Conservation (phyloP, 1,140 invertebrate species). For the Camponotus floridanus region DNA sequence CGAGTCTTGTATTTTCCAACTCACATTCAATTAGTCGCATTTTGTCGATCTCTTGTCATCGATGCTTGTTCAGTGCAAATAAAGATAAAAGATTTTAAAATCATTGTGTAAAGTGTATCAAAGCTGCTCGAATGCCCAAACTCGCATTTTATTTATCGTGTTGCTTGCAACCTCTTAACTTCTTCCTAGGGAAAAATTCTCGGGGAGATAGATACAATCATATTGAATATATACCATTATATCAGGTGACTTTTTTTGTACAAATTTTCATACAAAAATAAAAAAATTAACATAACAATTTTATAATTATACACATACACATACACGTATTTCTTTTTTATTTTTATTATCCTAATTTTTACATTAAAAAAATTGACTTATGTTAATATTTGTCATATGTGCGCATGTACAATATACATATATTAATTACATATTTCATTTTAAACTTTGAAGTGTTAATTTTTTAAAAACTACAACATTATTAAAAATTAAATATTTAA, state of each 20-base stretch:
- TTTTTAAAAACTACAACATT: background rate
- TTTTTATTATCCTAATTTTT: background rate
- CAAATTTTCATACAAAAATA: slow-evolving; percentile 11
- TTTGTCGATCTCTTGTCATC: slow-evolving; percentile 32
- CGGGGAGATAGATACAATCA: slow-evolving; percentile 77
- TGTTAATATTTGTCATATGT: too few relatives aligned
- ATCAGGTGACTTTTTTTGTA: slow-evolving; percentile 74
- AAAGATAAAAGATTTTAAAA: background rate
- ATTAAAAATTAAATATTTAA: background rate
- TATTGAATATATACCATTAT: slow-evolving; percentile 78
- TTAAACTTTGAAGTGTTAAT: background rate
- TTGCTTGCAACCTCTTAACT: slow-evolving; percentile 67
- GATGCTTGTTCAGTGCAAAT: background rate
- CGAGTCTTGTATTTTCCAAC: slow-evolving; percentile 21
- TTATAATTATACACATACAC: too few relatives aligned
- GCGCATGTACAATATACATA: too few relatives aligned
- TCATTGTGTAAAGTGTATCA: background rate
- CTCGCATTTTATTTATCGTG: slow-evolving; percentile 61
- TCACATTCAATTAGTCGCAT: slow-evolving; percentile 75
- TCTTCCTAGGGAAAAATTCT: slow-evolving; percentile 27
- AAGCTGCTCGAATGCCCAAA: slow-evolving; percentile 64
- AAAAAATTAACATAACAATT: background rate
- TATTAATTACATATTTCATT: background rate
- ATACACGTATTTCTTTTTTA: background rate
- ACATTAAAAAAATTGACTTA: background rate